A percentile compares a stretch with the other conserved stretches of the same genome.
Evolutionary conservation across 2,888 invertebrate species (phyloP).

Genomic region (Gasteruption jaculator): DNA sequence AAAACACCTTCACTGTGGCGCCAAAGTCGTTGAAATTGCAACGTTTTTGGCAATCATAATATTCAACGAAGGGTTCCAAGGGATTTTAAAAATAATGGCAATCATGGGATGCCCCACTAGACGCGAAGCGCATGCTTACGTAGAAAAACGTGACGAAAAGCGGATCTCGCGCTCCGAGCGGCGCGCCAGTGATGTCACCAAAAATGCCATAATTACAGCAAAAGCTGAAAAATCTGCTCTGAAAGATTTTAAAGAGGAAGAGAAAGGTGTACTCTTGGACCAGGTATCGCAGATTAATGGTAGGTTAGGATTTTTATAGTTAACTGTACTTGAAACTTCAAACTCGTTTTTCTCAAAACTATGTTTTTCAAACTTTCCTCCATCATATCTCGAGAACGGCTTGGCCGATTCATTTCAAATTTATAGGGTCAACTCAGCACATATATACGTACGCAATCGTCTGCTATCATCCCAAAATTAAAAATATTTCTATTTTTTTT

Average conservation of each 20-base stretch:
- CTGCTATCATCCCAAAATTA: conserved; percentile 1
- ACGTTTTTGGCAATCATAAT: conserved; percentile 17
- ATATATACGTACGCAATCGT: conserved; percentile 2
- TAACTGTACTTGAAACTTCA: conserved; percentile 4
- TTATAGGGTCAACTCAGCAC: conserved; percentile 8
- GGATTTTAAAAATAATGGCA: conserved; percentile 7
- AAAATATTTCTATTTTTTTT: conserved; percentile 1
- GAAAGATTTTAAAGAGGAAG: neutral
- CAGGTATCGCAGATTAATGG: too few relatives aligned
- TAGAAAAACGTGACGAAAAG: neutral
- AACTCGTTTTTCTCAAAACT: conserved; percentile 12
- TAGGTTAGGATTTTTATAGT: conserved; percentile 9
- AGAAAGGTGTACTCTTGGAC: too few relatives aligned
- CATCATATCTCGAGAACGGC: conserved; percentile 12
- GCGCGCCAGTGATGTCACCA: too few relatives aligned
- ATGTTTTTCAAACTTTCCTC: conserved; percentile 9
- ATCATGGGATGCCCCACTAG: conserved; percentile 9
- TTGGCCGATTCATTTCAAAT: conserved; percentile 10
- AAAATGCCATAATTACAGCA: too few relatives aligned
- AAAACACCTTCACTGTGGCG: conserved; percentile 18
- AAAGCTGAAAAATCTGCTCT: neutral
- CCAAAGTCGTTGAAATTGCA: conserved; percentile 18
- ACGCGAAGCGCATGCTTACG: neutral
- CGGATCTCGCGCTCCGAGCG: neutral
- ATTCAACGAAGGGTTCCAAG: conserved; percentile 20